Evolutionary conservation across 1,140 invertebrate genomes (phyloP).

Genomic region (Eriocheir sinensis): DNA sequence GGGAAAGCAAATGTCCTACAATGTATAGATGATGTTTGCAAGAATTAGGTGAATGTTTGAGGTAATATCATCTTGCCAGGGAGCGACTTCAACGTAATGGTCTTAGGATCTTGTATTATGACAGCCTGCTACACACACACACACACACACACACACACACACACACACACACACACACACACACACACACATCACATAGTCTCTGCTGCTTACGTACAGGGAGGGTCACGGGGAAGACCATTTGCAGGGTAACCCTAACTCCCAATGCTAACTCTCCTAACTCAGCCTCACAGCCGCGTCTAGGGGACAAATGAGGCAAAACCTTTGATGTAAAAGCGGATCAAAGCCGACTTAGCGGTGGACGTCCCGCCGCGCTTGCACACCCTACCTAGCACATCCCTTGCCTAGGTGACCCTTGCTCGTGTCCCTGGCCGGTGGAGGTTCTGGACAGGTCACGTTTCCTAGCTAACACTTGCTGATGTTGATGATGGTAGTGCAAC

Average conservation of each 20-base stretch:
- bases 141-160: neutral
- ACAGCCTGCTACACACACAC: neutral
- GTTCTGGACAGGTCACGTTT: slow-evolving; percentile 45
- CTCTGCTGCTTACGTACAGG: neutral
- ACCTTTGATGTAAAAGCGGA: slow-evolving; percentile 33
- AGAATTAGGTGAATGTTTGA: too few species aligned
- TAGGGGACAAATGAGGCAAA: slow-evolving; percentile 25
- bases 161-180: neutral
- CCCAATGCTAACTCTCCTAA: too few species aligned
- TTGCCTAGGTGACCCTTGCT: too few species aligned
- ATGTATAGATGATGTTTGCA: too few species aligned
- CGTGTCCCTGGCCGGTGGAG: neutral
- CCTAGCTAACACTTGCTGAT: neutral
- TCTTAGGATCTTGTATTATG: neutral
- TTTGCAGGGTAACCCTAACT: neutral
- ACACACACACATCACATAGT: neutral
- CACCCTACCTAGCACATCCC: too few species aligned
- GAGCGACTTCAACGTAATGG: too few species aligned
- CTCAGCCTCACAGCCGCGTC: neutral
- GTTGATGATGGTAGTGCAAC: too few species aligned
- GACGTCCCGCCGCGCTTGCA: neutral
- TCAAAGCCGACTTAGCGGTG: neutral
- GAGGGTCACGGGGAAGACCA: too few species aligned
- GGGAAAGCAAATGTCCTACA: too few species aligned
- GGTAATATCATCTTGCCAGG: too few species aligned